Conservation (phyloP, 1,140 invertebrate genomes). For the Cydia splendana region DNA sequence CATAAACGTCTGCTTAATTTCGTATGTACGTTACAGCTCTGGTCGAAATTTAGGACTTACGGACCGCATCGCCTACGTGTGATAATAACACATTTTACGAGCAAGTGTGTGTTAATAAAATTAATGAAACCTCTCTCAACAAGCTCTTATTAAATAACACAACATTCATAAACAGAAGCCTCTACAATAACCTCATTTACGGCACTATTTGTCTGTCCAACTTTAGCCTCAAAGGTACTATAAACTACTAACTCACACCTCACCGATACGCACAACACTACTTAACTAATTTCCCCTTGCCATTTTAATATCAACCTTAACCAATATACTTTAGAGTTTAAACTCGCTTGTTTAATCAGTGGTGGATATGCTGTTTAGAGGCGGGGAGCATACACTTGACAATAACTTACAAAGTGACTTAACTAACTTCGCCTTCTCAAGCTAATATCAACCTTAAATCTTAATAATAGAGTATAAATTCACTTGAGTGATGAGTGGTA, state of each 20-base stretch:
- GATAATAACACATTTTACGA: too few relatives aligned
- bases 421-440: neutral
- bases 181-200: neutral
- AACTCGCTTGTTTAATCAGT: neutral
- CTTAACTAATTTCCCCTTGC: neutral
- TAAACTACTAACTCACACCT: constrained; percentile 7
- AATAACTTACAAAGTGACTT: neutral
- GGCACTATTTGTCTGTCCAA: neutral
- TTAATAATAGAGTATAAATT: neutral
- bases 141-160: too few relatives aligned
- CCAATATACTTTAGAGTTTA: neutral
- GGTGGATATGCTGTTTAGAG: neutral
- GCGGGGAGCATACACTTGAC: neutral
- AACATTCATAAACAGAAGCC: too few relatives aligned
- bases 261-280: neutral
- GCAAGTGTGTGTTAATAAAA: too few relatives aligned
- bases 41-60: too few relatives aligned
- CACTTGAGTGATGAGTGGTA: neutral
- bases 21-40: too few relatives aligned
- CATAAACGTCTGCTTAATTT: too few relatives aligned
- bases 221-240: neutral
- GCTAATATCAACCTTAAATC: neutral
- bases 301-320: neutral
- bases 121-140: too few relatives aligned
- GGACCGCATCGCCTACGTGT: too few relatives aligned